phyloP scores from a whole-genome alignment of 1,140 invertebrate species.

The Uloborus diversus region DNA sequence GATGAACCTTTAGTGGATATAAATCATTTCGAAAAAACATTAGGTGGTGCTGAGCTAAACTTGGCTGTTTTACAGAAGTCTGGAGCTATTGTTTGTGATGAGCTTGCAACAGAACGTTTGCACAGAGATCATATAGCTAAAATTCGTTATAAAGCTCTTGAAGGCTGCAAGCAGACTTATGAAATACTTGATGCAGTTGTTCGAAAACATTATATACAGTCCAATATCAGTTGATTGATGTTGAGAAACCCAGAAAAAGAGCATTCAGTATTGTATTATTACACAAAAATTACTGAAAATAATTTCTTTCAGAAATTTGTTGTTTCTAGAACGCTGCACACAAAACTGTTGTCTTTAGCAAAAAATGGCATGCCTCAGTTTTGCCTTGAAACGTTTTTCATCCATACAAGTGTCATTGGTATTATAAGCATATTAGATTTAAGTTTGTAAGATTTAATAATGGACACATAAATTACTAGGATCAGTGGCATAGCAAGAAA shows the following conservation, averaged over 20 bases:
- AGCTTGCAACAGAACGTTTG: constrained; percentile 83
- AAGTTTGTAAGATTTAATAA: no score
- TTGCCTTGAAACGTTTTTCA: no score
- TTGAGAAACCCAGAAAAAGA: no score
- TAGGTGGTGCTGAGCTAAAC: constrained; percentile 75
- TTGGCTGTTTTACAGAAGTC: constrained; percentile 78
- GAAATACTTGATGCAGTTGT: constrained; percentile 76
- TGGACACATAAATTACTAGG: no score
- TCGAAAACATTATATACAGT: not conserved
- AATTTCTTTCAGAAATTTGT: not conserved
- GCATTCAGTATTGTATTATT: no score
- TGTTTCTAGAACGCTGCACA: not conserved
- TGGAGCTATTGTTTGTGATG: constrained; percentile 79
- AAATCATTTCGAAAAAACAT: constrained; percentile 73
- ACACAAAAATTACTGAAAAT: not conserved
- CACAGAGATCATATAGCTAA: constrained; percentile 87
- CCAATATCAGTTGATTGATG: no score
- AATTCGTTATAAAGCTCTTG: constrained; percentile 82
- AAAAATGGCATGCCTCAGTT: not conserved
- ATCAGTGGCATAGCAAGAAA: no score
- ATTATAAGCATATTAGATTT: no score
- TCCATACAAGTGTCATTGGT: no score
- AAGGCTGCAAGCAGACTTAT: constrained; percentile 89
- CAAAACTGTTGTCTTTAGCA: not conserved
- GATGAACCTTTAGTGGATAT: constrained; percentile 82